Conservation (phyloP, 2,888 invertebrate genomes). For the Eustalomyia histrio region DNA sequence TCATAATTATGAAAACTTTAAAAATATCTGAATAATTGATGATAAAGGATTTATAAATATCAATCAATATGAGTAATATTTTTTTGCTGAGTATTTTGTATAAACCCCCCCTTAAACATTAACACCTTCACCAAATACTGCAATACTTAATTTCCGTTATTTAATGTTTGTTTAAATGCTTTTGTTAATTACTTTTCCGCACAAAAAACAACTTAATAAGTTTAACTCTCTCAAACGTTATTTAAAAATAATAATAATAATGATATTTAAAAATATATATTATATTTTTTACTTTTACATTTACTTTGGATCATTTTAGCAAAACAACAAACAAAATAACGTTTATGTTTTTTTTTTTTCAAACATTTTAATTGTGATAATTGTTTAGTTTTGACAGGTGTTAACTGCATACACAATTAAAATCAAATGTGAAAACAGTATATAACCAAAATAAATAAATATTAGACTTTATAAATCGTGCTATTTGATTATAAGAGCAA, state of each 20-base stretch:
- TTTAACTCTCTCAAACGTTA: neutral
- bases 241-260: slow-evolving; percentile 18
- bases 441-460: slow-evolving; percentile 25
- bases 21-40: no score
- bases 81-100: no score
- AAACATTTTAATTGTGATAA: slow-evolving; percentile 37
- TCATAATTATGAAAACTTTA: no score
- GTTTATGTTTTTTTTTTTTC: slow-evolving; percentile 5
- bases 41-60: no score
- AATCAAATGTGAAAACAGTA: neutral
- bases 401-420: slow-evolving; percentile 49
- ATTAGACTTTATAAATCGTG: slow-evolving; percentile 15
- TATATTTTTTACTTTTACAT: slow-evolving; percentile 24
- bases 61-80: no score
- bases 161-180: slow-evolving; percentile 13
- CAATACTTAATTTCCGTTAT: slow-evolving; percentile 32
- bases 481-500: neutral
- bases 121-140: slow-evolving; percentile 22
- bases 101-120: no score
- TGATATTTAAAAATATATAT: slow-evolving; percentile 21
- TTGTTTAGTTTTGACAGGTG: slow-evolving; percentile 59
- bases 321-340: neutral
- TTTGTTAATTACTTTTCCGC: slow-evolving; percentile 35
- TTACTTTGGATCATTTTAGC: slow-evolving; percentile 15
- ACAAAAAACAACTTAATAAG: neutral